Evolutionary conservation across 2,888 invertebrate species (phyloP), one percentile per base, ranked within the genome.

Genomic region (Sacculina carcini): DNA sequence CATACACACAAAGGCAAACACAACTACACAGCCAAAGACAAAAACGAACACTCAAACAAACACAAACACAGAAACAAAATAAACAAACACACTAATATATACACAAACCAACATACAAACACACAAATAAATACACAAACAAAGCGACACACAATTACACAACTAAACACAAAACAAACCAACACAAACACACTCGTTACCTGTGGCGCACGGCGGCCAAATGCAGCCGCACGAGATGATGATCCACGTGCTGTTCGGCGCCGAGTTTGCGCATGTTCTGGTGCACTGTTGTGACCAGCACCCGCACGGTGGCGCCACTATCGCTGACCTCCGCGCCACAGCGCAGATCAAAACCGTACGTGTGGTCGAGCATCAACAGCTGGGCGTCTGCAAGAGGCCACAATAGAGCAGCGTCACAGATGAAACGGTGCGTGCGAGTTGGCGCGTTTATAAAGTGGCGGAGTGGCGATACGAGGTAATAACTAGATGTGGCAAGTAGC

Each of bases 261-360:
- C 96, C 94, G 50, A 96, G 66, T 63, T 92, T 92, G 52, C 86
- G 75, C 56, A 92, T 71, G 66, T 96, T 94, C 63, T 85, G 86
- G 55, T 87, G 87, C 56, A 94, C 73, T 0, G 96, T 98, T 21
- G 96, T 84, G 58, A 98, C 79, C 46, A 96, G 73, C 44, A 92
- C 79, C 24, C 87, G 72, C 1, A 92, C 89, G 48, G 81, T 79
- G 1, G 90, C 87, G 52, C 81, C 79, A 42, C 77, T 71, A 28
- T 79, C 85, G 5, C 76, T 77, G 42, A 94, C 79, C 57, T 90
- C 87, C 66, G 92, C 90, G 0, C 94, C 94, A 24, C 78, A 70
- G n/a, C n/a, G n/a, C n/a, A n/a, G n/a, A n/a, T n/a, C n/a, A n/a
- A n/a, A n/a, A 58, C 80, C 80, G 56, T 75, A 76, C 14, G 70